Evolutionary conservation across 2,113 vertebrate genomes (phyloP).

Genomic region (Actinemys pallida): DNA sequence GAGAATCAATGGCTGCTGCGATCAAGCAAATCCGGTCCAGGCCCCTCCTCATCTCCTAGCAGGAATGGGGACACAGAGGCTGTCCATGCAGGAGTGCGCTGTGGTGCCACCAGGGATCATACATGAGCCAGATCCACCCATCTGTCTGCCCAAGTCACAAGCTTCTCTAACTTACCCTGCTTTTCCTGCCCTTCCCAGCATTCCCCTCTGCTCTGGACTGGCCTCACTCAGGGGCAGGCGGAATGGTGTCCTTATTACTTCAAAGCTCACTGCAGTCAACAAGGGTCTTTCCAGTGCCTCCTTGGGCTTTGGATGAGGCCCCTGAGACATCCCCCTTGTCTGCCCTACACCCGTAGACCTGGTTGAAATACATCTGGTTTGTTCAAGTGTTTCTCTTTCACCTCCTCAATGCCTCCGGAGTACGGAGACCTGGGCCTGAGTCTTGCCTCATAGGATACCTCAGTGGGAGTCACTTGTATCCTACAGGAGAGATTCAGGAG

Average conservation of each 20-base stretch:
- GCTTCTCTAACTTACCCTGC: background rate
- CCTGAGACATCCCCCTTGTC: too few relatives aligned
- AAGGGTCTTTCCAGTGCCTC: background rate
- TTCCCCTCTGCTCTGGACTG: background rate
- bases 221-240: background rate
- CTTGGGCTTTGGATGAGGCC: background rate
- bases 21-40: background rate
- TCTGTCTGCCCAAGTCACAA: background rate
- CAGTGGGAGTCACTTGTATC: fast-evolving
- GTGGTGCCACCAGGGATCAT: background rate
- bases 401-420: too few relatives aligned
- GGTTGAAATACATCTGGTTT: background rate
- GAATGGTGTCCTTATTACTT: background rate
- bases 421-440: background rate
- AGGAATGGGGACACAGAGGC: background rate
- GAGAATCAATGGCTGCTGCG: background rate
- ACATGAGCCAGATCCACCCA: background rate
- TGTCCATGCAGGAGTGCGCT: background rate
- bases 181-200: background rate
- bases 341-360: background rate
- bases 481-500: fast-evolving
- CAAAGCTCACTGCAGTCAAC: background rate
- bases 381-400: background rate
- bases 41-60: background rate
- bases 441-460: background rate